Evolutionary conservation across 2,888 invertebrate species (phyloP), one percentile per base, ranked within the genome.

Genomic region (Phrixothrix hirtus): DNA sequence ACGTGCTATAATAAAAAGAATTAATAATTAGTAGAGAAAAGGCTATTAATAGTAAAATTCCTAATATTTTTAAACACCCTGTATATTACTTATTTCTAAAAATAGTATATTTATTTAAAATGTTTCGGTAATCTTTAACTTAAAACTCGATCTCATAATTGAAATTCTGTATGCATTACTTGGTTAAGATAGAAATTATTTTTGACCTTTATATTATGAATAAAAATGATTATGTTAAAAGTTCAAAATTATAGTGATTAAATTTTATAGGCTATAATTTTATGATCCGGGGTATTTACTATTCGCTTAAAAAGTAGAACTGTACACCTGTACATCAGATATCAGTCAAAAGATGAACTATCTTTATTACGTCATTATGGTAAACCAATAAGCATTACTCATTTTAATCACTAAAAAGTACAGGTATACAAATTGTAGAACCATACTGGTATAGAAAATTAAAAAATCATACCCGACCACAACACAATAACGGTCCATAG

Each of bases 191-290:
- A n/a, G n/a, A n/a, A 21, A 21, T 21, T 21, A 21, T 21, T 21
- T 21, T 21, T 21, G 21, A 21, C 21, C 21, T 21, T 21, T 21
- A 21, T 5, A 21, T 21, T 3, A 21, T 21, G 21, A 6, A 36
- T 36, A 4, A 36, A 36, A 36, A 16, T 36, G 15, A 36, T 17
- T 36, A 21, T 21, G 16, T 31, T 36, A 36, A 36, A 17, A 36
- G 36, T 36, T 36, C 12, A 6, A 27, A 42, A 42, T 42, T 42
- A 42, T 17, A 32, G 42, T 42, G 11, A 31, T 42, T 42, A 31
- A 42, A 42, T 31, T 42, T 42, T 42, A 42, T 42, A 31, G 42
- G 15, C 42, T 16, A 30, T 42, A 42, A 42, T 42, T 42, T 21
- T 6, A 32, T 14, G 32, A 10, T 32, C 32, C 42, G 12, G 16